phyloP scores from a whole-genome alignment of 2,113 vertebrate species.

The Stercorarius parasiticus region DNA sequence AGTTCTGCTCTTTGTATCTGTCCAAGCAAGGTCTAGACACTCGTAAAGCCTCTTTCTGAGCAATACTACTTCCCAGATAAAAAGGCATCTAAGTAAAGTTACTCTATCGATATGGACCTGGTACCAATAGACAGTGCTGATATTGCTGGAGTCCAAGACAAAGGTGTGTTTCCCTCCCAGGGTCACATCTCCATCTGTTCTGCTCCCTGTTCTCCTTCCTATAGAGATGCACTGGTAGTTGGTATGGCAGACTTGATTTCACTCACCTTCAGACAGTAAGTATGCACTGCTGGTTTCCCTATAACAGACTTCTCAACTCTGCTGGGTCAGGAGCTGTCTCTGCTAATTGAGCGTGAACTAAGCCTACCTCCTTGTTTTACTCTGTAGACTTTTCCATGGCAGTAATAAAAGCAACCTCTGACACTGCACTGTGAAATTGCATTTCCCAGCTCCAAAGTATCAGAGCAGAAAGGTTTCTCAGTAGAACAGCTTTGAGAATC shows the following conservation, averaged over 20 bases:
- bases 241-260: neutral
- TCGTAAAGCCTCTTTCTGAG: neutral
- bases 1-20: neutral
- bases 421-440: neutral
- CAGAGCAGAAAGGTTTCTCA: neutral
- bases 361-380: neutral
- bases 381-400: neutral
- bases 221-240: neutral
- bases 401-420: neutral
- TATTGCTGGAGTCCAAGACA: neutral
- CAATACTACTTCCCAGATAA: neutral
- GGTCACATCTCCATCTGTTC: neutral
- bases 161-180: neutral
- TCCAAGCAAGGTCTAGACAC: neutral
- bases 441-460: neutral
- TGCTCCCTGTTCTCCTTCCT: neutral
- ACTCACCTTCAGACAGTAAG: neutral
- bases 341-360: neutral
- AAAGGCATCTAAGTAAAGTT: neutral
- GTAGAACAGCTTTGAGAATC: neutral
- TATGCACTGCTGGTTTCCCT: neutral
- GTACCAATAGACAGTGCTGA: neutral
- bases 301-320: neutral
- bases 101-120: fast-evolving
- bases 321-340: neutral